Percentiles rank a stretch among this genome's conserved stretches.
These are phyloP conservation scores for Spea bombifrons DNA, from an alignment of 2,113 vertebrate species.

Conservation along the genomic window DNA sequence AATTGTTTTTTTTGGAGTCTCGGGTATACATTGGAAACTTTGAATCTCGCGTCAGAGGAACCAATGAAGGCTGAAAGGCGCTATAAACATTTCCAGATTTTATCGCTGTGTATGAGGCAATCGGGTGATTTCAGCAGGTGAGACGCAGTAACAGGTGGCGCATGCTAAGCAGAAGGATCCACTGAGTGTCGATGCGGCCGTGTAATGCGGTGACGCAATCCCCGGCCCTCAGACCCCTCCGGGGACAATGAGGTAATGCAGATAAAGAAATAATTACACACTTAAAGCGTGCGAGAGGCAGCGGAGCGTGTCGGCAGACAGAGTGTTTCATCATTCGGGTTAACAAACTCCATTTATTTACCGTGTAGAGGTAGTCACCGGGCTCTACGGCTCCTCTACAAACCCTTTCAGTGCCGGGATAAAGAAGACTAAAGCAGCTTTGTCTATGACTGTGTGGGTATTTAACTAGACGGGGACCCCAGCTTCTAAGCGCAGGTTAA, in stretches of 20 bases:
- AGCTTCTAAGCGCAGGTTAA: too few species aligned
- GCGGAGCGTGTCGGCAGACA: background rate
- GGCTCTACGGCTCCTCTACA: too few species aligned
- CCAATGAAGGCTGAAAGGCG: too few species aligned
- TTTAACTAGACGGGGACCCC: too few species aligned
- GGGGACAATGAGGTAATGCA: conserved; percentile 55
- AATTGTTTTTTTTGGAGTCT: too few species aligned
- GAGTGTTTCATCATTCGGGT: background rate
- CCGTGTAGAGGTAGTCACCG: too few species aligned
- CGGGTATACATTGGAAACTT: too few species aligned
- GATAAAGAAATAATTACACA: conserved; percentile 46
- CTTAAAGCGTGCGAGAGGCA: conserved; percentile 6
- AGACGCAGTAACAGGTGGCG: background rate
- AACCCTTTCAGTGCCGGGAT: too few species aligned
- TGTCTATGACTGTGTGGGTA: too few species aligned
- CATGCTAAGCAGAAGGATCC: conserved; percentile 10
- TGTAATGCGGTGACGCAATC: conserved; percentile 57
- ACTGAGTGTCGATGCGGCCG: conserved; percentile 38
- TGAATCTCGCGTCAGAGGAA: too few species aligned
- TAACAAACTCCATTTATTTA: too few species aligned
- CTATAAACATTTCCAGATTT: background rate
- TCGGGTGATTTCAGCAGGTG: background rate
- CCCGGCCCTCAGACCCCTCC: background rate
- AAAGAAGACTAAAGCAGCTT: too few species aligned
- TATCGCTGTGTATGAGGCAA: background rate